Base-by-base conservation (phyloP, 2,888 invertebrate species). In the Stenoptilia bipunctidactyla region DNA sequence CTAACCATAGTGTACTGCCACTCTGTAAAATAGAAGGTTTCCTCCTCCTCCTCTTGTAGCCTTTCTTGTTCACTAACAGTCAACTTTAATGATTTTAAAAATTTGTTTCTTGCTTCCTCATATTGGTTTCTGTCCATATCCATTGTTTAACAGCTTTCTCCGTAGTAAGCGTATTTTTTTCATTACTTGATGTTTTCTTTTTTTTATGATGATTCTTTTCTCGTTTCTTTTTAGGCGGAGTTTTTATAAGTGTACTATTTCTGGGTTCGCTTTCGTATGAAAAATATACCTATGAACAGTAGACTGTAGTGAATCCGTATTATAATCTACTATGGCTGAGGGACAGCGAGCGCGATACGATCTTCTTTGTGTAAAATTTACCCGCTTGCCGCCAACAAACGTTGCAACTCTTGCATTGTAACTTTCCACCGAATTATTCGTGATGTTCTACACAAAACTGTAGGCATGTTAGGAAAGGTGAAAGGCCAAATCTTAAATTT, bases 331-430 rank as follows among this genome's bases (percentile, higher is more conserved):
- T 12, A 45, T 52, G 20, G 61, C 53, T 35, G 52, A 51, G 15
- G 47, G 44, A 34, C 49, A 55, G 36, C 60, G 45, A 13, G 47
- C 46, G 48, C 50, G 39, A 41, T 58, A 65, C 2, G 52, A 53
- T 5, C 54, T 47, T 34, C 46, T 44, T 36, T 42, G 34, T 2
- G 49, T 42, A 39, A 46, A 52, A 41, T 63, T 59, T 1, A 61
- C 45, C 36, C 57, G 37, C 45, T 61, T 61, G 25, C 56, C 61
- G 8, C 53, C 52, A 34, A 53, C 48, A 41, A 49, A 51, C 45
- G 53, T 54, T 8, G 51, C 50, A 10, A 56, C 44, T 15, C 50
- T 34, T n/a, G 45, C 40, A 40, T 55, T 55, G 38, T 43, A 61
- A 10, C 38, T 41, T 46, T 58, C 58, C 9, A 53, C 55, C 1